Conservation (phyloP, 2,888 invertebrate species). For the Ophion ventricosus region DNA sequence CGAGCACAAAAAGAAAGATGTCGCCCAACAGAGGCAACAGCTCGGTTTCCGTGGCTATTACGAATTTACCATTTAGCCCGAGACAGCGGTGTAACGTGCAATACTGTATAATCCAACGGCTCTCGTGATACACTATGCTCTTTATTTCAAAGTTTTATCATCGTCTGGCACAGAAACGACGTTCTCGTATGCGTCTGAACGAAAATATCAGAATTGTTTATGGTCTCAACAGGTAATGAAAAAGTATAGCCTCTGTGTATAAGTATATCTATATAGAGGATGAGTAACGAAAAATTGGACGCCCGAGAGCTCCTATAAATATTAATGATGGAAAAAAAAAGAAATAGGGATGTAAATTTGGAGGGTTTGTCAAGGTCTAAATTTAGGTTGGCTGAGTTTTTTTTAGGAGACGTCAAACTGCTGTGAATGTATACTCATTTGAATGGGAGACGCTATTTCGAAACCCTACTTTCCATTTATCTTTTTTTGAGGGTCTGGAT, state of each 20-base stretch:
- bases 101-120: slow-evolving; percentile 38
- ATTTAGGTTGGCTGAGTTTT: neutral
- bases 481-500: too few species aligned
- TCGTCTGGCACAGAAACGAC: slow-evolving; percentile 9
- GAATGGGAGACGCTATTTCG: too few species aligned
- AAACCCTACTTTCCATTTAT: too few species aligned
- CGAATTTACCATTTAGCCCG: slow-evolving; percentile 50
- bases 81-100: slow-evolving; percentile 19
- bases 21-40: neutral
- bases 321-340: neutral
- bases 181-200: slow-evolving; percentile 2
- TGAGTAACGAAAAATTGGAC: neutral
- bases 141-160: slow-evolving; percentile 48
- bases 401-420: too few species aligned
- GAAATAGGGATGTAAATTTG: neutral
- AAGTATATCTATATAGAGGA: neutral
- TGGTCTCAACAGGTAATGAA: slow-evolving; percentile 13
- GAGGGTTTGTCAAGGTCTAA: neutral
- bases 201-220: slow-evolving; percentile 1
- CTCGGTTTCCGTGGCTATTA: slow-evolving; percentile 33
- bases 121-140: slow-evolving; percentile 13
- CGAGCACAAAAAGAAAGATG: slow-evolving; percentile 8
- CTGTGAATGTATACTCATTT: too few species aligned
- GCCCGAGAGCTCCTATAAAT: neutral
- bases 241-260: neutral